Evolutionary conservation across 2,797 vertebrate species (phyloP).

Genomic region (Zalophus californianus): DNA sequence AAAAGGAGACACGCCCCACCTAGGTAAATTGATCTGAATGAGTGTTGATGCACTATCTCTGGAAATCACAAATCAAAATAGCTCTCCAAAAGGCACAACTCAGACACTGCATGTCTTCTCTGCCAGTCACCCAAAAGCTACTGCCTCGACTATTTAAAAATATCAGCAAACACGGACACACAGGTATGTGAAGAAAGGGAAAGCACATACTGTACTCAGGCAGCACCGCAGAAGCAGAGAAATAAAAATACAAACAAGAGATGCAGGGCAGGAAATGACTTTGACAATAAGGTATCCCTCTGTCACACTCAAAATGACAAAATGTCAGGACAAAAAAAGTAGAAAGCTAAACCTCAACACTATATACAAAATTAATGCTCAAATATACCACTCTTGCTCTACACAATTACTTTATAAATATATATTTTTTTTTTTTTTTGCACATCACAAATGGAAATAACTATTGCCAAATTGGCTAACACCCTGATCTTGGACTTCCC

Average conservation of each 20-base stretch:
- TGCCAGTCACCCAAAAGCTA: background rate
- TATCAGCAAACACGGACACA: background rate
- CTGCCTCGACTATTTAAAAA: background rate
- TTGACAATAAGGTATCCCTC: background rate
- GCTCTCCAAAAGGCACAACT: background rate
- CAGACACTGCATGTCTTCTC: background rate
- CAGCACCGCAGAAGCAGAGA: background rate
- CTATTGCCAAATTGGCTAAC: background rate
- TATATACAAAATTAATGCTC: background rate
- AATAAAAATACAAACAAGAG: background rate
- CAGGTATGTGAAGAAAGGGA: background rate
- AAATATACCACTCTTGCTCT: background rate
- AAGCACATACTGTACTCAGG: background rate
- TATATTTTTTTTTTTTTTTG: background rate
- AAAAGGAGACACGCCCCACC: background rate
- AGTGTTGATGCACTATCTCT: background rate
- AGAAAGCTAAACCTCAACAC: background rate
- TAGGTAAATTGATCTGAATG: constrained; percentile 3
- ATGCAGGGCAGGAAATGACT: background rate
- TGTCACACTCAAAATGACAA: background rate
- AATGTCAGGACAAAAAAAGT: background rate
- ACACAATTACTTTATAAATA: background rate
- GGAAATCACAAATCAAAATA: constrained; percentile 8
- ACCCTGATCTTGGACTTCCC: background rate
- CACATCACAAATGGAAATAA: constrained; percentile 12